Conservation (phyloP, 1,140 invertebrate species). For the Cotesia chilonis region DNA sequence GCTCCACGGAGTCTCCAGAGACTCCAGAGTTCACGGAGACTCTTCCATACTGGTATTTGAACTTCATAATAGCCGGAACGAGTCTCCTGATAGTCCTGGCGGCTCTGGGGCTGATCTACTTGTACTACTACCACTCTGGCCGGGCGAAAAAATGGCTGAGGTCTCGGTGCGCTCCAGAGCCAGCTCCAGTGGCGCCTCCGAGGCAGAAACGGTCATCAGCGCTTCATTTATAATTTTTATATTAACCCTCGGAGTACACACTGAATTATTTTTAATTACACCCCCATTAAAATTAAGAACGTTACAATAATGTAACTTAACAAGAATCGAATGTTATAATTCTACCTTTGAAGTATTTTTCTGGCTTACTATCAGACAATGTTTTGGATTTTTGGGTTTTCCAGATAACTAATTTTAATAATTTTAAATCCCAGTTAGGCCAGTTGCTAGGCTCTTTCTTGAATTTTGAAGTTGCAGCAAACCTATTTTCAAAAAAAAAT, state of each 20-base stretch:
- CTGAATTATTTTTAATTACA: neutral
- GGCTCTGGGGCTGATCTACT: slow-evolving; percentile 60
- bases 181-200: slow-evolving; percentile 64
- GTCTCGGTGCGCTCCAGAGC: slow-evolving; percentile 48
- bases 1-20: slow-evolving; percentile 37
- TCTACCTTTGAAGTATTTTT: no score
- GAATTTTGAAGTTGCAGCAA: no score
- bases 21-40: slow-evolving; percentile 39
- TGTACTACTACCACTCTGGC: slow-evolving; percentile 63
- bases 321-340: no score
- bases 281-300: no score
- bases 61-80: slow-evolving; percentile 60
- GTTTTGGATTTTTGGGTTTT: no score
- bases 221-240: slow-evolving; percentile 12
- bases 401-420: no score
- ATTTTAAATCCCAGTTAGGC: no score
- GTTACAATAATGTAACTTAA: no score
- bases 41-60: slow-evolving; percentile 56
- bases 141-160: slow-evolving; percentile 64
- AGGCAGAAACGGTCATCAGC: slow-evolving; percentile 60
- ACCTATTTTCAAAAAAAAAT: no score
- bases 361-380: no score
- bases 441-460: no score
- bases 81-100: slow-evolving; percentile 62
- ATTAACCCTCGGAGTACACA: neutral